Base-by-base conservation (phyloP, 2,888 invertebrate genomes). In the Antitype chi region DNA sequence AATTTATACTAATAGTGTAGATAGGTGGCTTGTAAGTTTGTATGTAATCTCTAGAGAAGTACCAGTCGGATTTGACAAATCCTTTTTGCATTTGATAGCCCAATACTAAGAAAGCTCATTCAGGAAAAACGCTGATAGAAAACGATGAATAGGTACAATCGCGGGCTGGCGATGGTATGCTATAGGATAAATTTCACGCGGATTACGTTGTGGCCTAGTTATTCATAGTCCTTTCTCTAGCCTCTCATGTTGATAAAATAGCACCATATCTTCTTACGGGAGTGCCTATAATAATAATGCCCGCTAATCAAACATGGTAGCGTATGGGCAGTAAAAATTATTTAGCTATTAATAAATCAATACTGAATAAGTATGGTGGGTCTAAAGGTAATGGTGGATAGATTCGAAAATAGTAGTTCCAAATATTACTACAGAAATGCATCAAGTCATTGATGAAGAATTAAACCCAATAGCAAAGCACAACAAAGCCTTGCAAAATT, bases 401-500 rank as follows among this genome's bases (percentile, higher is more conserved):
- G 8, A 20, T 32, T 11, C 43, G 43, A 47, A 1, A 17, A 0
- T 6, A 70, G 8, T 15, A 62, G 23, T n/a, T 20, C 1, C 17
- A 17, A 72, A 55, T 52, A 75, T 8, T 25, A 52, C n/a, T n/a
- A 62, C 5, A 32, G 8, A 63, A 75, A 53, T n/a, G 23, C 7
- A 43, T 1, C 15, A 59, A 67, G 17, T 55, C 20, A 70, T 63
- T 57, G 28, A n/a, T 32, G 11, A 47, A 53, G 25, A 25, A 57
- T 47, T n/a, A 63, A 52, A 68, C 11, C 25, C 53, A 63, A 64
- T 78, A 71, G 68, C 43, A 72, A n/a, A 62, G 1, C 15, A 52
- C 23, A 60, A 60, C 53, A 78, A 60, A 70, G 23, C 8, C 2
- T 62, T 17, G 32, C 49, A 70, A 66, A 49, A 73, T 66, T 25